Conservation (phyloP, 2,113 vertebrate genomes). For the Candoia aspera region DNA sequence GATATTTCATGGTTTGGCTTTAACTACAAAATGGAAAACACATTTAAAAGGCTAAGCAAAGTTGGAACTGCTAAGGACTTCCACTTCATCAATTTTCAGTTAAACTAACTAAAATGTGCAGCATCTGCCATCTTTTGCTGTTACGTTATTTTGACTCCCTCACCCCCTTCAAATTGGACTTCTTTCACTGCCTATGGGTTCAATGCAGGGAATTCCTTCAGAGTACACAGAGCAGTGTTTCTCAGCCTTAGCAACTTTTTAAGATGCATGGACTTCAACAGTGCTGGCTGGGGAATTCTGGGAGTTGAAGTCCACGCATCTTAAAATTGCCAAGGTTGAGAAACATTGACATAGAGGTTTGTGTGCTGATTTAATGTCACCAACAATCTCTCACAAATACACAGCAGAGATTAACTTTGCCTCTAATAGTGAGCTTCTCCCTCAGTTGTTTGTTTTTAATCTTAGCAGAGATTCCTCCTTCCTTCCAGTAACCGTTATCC, state of each 20-base stretch:
- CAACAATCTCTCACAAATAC: background rate
- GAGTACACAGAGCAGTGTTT: accelerated
- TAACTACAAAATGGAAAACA: too few species aligned
- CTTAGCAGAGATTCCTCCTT: background rate
- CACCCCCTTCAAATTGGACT: slow-evolving; percentile 29
- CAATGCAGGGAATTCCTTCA: slow-evolving; percentile 19
- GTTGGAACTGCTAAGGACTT: background rate
- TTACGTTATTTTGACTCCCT: background rate
- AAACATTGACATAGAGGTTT: slow-evolving; percentile 41
- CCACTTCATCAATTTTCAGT: background rate
- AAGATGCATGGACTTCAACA: too few species aligned
- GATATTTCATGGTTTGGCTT: too few species aligned
- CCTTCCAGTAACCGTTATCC: background rate
- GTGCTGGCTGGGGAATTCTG: too few species aligned
- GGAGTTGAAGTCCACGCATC: too few species aligned
- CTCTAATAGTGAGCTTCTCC: background rate
- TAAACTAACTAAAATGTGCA: background rate
- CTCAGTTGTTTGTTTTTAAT: background rate
- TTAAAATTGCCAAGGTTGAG: too few species aligned
- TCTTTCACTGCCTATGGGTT: accelerated
- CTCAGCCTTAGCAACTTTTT: too few species aligned
- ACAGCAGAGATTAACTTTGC: slow-evolving; percentile 10
- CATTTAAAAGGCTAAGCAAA: background rate
- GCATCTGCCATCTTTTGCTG: background rate
- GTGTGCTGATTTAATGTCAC: background rate